Evolutionary conservation across 1,140 invertebrate genomes (phyloP), one percentile per base, ranked within the genome.

Genomic region (Drosophila ercepeae): DNA sequence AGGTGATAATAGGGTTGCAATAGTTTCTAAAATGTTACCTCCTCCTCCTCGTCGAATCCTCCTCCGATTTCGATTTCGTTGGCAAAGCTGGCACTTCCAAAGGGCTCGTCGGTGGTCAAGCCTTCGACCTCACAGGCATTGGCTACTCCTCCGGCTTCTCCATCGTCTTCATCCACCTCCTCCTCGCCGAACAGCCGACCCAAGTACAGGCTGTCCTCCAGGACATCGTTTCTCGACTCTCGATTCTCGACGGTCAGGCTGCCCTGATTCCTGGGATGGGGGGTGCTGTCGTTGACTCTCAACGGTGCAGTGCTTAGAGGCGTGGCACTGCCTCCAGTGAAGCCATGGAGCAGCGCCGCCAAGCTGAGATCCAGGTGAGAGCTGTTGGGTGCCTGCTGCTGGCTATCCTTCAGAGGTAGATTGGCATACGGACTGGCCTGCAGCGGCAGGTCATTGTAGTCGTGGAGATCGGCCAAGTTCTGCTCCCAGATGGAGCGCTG

Each of bases 401-500:
- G 89, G 8, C 90, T 90, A 75, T 91, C 89, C 57, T 91, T 91
- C 4, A 90, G 65, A 4, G 90, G 90, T 41, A 91, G 55, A 59
- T 88, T 74, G 8, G 74, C 86, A 53, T 91, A 91, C 4, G 78
- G 86, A 68, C 67, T 89, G 51, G 72, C 39, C 7, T 76, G 64
- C 2, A 86, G 64, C 0, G 83, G 72, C 16, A 89, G 46, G 57
- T 91, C 90, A 9, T 89, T 90, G 51, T 82, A 91, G 41, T 91
- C 90, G 23, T 76, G 69, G 23, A 91, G 51, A 82, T 91, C 90
- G 1, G 90, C 90, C 7, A 91, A 52, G 45, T 91, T 91, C 36
- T 91, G 90, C 49, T 91, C 90, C 78, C 78, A 84, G 7, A 91
- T 77, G n/a, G 90, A 91, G 27, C 75, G 77, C 34, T 83, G 69